Percentiles rank a stretch among this genome's conserved stretches.
Evolutionary conservation across 2,888 invertebrate species (phyloP).

Genomic region (Esperia sulphurella): DNA sequence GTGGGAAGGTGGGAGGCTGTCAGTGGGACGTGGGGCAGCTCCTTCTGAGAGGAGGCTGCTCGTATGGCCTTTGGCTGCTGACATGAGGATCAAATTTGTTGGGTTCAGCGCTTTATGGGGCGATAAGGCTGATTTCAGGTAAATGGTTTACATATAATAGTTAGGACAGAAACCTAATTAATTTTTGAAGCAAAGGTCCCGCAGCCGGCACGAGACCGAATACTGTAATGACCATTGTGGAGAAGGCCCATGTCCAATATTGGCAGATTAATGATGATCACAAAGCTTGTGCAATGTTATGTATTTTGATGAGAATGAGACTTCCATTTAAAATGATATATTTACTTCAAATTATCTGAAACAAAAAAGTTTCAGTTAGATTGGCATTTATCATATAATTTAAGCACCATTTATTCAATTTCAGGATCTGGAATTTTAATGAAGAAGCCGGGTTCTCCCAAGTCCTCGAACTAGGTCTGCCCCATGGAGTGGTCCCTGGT

Average conservation of each 20-base stretch:
- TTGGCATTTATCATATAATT: no score
- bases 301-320: no score
- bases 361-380: no score
- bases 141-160: slow-evolving; percentile 7
- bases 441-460: slow-evolving; percentile 85
- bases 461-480: slow-evolving; percentile 82
- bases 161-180: no score
- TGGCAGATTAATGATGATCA: no score
- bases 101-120: slow-evolving; percentile 83
- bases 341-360: no score
- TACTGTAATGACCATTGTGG: no score
- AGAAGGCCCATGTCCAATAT: no score
- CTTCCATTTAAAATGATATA: no score
- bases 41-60: slow-evolving; percentile 77
- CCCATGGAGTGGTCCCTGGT: slow-evolving; percentile 82
- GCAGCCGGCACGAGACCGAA: no score
- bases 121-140: slow-evolving; percentile 82
- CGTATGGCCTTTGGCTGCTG: slow-evolving; percentile 80
- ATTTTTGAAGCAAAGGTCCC: no score
- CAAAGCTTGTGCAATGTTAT: no score
- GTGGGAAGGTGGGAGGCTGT: slow-evolving; percentile 80
- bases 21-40: slow-evolving; percentile 78
- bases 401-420: slow-evolving; percentile 18
- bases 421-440: slow-evolving; percentile 84
- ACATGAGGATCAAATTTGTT: slow-evolving; percentile 80